phyloP scores from a whole-genome alignment of 2,113 vertebrate species.

The Bubo blakistoni region DNA sequence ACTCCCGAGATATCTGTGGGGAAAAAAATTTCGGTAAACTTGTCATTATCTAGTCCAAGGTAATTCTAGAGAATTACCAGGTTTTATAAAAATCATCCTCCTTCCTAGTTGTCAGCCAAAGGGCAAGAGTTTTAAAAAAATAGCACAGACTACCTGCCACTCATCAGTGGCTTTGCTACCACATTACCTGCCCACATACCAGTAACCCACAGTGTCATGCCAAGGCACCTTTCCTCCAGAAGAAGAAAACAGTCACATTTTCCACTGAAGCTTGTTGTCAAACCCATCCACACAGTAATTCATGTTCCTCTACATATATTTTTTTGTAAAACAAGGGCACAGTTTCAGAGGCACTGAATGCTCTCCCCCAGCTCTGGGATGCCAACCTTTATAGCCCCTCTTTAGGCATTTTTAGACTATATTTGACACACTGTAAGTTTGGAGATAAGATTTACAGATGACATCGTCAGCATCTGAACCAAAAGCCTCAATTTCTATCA shows the following conservation, averaged over 20 bases:
- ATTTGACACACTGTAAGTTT: neutral
- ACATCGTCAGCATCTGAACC: neutral
- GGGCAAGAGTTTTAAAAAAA: neutral
- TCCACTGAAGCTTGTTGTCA: neutral
- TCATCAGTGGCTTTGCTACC: neutral
- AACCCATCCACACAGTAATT: neutral
- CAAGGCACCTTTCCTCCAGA: neutral
- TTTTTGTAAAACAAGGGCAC: neutral
- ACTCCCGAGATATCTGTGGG: neutral
- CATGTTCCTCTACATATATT: neutral
- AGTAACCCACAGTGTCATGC: neutral
- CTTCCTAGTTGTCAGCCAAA: neutral
- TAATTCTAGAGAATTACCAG: neutral
- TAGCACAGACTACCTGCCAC: neutral
- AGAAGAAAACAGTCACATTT: neutral
- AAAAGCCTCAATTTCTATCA: neutral
- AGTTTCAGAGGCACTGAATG: neutral
- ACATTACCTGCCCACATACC: neutral
- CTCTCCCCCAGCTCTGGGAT: neutral
- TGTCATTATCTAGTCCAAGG: neutral
- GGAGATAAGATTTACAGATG: neutral
- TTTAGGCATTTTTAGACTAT: neutral
- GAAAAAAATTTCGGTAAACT: neutral
- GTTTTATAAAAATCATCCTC: neutral
- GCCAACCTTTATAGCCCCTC: neutral